Percentiles rank a stretch among this genome's conserved stretches.
Conservation (phyloP, 2,888 invertebrate genomes). For the Dicranocentrus wangi region DNA sequence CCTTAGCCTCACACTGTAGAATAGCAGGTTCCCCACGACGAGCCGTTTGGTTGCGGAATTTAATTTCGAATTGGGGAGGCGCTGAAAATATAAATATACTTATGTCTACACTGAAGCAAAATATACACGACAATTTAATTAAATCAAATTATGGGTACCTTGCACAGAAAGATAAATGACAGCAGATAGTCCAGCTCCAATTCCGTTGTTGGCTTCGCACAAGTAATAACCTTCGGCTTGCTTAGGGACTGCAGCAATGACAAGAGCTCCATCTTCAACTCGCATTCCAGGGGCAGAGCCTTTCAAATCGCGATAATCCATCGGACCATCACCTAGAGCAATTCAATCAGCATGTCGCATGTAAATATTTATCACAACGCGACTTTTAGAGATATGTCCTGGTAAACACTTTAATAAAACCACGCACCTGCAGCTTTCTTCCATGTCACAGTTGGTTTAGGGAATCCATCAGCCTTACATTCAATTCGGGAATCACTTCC, state of each 20-base stretch:
- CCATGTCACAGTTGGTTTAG: constrained; percentile 94
- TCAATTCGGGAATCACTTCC: constrained; percentile 76
- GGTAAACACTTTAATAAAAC: background rate
- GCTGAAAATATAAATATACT: too few species aligned
- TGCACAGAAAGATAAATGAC: constrained; percentile 95
- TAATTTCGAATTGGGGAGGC: constrained; percentile 94
- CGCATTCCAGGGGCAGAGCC: constrained; percentile 91
- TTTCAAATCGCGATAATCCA: constrained; percentile 94
- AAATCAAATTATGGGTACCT: constrained; percentile 78
- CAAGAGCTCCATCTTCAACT: constrained; percentile 94
- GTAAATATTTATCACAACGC: too few species aligned
- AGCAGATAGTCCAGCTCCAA: constrained; percentile 94
- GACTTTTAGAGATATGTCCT: background rate
- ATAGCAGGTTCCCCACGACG: constrained; percentile 92
- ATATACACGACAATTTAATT: background rate
- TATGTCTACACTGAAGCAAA: too few species aligned
- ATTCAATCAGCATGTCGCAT: background rate
- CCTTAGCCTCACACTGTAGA: constrained; percentile 81
- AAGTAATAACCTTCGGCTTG: constrained; percentile 83
- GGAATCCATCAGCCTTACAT: constrained; percentile 88
- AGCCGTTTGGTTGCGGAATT: constrained; percentile 92
- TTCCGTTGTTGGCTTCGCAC: constrained; percentile 96
- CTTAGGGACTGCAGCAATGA: constrained; percentile 92
- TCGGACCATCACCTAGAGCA: constrained; percentile 88
- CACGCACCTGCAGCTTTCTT: constrained; percentile 91